These are phyloP conservation scores for Bothrops jararaca DNA, from an alignment of 2,113 vertebrate species.

Conservation along the genomic window DNA sequence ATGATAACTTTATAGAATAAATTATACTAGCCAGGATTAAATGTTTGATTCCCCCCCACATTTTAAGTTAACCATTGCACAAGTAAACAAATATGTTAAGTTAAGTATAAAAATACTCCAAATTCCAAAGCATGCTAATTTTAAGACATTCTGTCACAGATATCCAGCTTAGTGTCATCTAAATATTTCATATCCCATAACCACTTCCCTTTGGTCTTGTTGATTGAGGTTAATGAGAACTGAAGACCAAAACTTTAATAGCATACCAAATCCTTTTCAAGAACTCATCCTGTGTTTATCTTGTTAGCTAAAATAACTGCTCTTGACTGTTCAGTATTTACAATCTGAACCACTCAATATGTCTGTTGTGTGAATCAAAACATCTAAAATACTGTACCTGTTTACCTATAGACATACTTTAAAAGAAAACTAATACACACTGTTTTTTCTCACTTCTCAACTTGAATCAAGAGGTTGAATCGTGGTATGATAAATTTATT, in stretches of 20 bases:
- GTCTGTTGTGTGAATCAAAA: neutral
- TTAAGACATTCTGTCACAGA: neutral
- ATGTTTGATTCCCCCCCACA: neutral
- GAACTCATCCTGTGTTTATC: neutral
- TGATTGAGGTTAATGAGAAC: neutral
- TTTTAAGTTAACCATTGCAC: neutral
- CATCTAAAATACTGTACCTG: neutral
- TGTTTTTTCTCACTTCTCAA: neutral
- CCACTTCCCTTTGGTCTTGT: neutral
- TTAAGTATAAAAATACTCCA: neutral
- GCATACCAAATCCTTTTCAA: neutral
- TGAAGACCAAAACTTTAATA: neutral
- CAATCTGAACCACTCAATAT: too few relatives aligned
- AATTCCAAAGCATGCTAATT: neutral
- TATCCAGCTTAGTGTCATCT: neutral
- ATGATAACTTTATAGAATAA: neutral
- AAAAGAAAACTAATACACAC: neutral
- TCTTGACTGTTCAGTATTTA: neutral
- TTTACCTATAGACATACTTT: neutral
- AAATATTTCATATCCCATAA: neutral
- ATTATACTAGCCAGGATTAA: neutral
- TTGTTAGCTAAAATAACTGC: neutral
- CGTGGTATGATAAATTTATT: neutral
- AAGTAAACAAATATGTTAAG: neutral
- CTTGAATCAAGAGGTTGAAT: neutral